Conservation (phyloP, 2,113 vertebrate genomes). For the Machaerirhynchus nigripectus region DNA sequence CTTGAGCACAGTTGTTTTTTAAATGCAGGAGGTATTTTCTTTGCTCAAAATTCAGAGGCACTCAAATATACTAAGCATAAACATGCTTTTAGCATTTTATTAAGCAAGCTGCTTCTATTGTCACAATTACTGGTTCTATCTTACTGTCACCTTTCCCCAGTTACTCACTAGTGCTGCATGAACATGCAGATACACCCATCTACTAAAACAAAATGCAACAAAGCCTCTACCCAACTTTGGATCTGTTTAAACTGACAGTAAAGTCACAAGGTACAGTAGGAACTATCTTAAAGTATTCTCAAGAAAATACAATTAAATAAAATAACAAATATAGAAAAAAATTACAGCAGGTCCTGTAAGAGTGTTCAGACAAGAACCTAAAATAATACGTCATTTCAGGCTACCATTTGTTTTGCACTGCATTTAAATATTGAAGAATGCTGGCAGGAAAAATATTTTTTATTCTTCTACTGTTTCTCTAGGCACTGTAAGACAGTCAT, state of each 20-base stretch:
- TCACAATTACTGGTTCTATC: neutral
- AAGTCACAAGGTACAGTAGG: neutral
- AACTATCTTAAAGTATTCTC: neutral
- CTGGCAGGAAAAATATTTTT: neutral
- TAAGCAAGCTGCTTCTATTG: neutral
- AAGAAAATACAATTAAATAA: neutral
- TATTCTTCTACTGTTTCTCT: neutral
- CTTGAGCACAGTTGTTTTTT: neutral
- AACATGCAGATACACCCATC: neutral
- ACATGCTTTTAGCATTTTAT: neutral
- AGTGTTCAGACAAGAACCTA: neutral
- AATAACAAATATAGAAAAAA: neutral
- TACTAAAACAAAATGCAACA: neutral
- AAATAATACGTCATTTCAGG: neutral
- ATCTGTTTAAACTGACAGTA: neutral
- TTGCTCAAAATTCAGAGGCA: neutral
- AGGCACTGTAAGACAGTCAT: slow-evolving; percentile 5
- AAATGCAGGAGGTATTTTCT: neutral
- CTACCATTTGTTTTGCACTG: neutral
- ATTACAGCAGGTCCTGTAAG: neutral
- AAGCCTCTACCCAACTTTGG: neutral
- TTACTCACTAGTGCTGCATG: neutral
- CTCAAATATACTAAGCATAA: neutral
- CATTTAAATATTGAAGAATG: neutral
- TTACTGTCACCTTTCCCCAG: neutral